These are phyloP conservation scores for Theretra japonica DNA, from an alignment of 2,888 invertebrate species.

Conservation along the genomic window DNA sequence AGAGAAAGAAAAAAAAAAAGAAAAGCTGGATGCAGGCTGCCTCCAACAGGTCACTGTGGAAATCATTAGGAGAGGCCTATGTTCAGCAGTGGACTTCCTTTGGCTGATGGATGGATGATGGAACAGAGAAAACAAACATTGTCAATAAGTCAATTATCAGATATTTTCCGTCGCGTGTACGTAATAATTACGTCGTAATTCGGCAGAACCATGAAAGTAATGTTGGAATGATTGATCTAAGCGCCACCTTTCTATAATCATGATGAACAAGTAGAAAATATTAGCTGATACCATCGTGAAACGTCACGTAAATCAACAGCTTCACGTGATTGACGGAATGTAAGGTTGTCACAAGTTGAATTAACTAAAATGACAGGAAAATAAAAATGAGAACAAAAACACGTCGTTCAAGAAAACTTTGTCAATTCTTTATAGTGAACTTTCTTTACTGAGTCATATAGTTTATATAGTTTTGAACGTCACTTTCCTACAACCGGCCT, in stretches of 20 bases:
- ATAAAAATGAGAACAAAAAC: not conserved
- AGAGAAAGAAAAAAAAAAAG: no score
- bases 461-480: no score
- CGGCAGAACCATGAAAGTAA: slow-evolving; percentile 32
- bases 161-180: slow-evolving; percentile 31
- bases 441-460: no score
- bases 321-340: not conserved
- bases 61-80: no score
- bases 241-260: slow-evolving; percentile 34
- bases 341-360: not conserved
- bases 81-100: no score
- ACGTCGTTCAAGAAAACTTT: no score
- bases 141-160: slow-evolving; percentile 1
- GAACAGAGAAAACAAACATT: not conserved
- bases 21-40: no score
- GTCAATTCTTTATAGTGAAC: no score
- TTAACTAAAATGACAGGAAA: not conserved
- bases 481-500: no score
- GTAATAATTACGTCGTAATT: slow-evolving; percentile 32
- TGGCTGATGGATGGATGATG: no score
- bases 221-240: slow-evolving; percentile 46
- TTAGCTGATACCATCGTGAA: slow-evolving; percentile 34
- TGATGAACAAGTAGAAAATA: slow-evolving; percentile 42
- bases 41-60: no score
- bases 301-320: no score